Percentiles rank a stretch among this genome's conserved stretches.
phyloP scores from a whole-genome alignment of 1,140 invertebrate species.

The Nylanderia fulva region DNA sequence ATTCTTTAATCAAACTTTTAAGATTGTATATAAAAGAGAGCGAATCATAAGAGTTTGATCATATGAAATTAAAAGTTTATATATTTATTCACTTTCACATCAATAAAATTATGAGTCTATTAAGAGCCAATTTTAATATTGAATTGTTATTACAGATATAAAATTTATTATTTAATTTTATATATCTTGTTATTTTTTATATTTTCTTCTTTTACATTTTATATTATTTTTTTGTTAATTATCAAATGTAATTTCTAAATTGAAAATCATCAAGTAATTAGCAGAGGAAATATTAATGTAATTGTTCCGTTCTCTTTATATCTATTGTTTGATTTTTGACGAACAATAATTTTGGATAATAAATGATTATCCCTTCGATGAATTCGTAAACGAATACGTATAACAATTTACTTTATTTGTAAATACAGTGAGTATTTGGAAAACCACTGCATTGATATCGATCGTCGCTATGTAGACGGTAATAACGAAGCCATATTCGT shows the following conservation, averaged over 20 bases:
- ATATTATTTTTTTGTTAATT: neutral
- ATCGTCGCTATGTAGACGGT: neutral
- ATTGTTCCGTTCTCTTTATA: neutral
- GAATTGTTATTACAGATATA: neutral
- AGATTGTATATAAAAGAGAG: neutral
- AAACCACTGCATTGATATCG: conserved; percentile 28
- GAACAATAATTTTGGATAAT: neutral
- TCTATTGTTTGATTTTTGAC: neutral
- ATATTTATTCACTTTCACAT: neutral
- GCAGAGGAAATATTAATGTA: neutral
- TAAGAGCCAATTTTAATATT: neutral
- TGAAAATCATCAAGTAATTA: neutral
- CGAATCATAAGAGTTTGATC: neutral
- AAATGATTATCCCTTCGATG: neutral
- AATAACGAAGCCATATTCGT: conserved; percentile 52
- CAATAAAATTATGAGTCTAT: neutral
- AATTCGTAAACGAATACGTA: neutral
- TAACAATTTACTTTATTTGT: conserved; percentile 5
- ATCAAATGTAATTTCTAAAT: neutral
- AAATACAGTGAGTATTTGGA: conserved; percentile 3
- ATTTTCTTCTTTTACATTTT: neutral
- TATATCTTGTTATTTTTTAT: neutral
- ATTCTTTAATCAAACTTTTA: conserved; percentile 5
- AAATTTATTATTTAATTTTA: neutral
- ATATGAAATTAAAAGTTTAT: neutral